phyloP scores from a whole-genome alignment of 2,797 vertebrate species.

The Xenops minutus region DNA sequence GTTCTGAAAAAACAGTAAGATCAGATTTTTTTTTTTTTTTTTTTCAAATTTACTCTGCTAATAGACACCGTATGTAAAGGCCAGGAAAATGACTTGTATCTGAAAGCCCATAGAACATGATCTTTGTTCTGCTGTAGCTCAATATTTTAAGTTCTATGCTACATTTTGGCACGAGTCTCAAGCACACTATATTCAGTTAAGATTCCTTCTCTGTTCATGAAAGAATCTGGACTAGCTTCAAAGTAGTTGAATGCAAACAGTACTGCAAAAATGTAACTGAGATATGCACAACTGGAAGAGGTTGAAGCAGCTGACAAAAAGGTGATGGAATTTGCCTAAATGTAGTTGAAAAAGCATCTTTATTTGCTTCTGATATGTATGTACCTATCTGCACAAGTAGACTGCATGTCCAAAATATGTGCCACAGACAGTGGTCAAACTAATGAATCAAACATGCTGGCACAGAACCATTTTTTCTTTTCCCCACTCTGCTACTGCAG shows the following conservation, averaged over 20 bases:
- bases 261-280: neutral
- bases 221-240: neutral
- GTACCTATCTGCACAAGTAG: neutral
- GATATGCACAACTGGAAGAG: neutral
- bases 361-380: neutral
- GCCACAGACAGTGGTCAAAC: neutral
- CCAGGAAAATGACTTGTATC: neutral
- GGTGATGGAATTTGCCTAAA: neutral
- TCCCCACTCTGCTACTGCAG: neutral
- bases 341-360: neutral
- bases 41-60: neutral
- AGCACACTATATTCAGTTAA: neutral
- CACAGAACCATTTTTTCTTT: neutral
- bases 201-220: neutral
- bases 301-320: neutral
- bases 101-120: neutral
- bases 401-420: neutral
- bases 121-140: constrained; percentile 16
- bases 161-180: neutral
- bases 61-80: neutral
- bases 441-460: neutral
- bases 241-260: neutral
- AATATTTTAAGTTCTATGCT: neutral
- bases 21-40: neutral
- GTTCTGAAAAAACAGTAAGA: neutral